Evolutionary conservation across 2,888 invertebrate species (phyloP), one percentile per base, ranked within the genome.

Genomic region (Tridacna gigas): DNA sequence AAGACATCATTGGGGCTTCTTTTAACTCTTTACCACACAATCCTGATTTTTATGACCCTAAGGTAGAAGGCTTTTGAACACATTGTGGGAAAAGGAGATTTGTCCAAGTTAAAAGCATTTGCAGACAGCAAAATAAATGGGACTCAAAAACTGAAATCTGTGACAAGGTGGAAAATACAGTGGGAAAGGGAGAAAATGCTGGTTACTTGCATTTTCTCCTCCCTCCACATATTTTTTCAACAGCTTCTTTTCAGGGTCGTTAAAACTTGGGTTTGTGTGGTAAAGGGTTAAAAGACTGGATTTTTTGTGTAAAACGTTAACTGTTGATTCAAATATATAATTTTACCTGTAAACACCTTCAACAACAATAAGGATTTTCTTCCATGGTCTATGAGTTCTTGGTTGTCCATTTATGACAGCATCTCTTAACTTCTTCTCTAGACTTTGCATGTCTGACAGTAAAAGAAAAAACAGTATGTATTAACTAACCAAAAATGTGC

Each of bases 291-390:
- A 56, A 15, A 20, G 2, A 20, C 15, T 20, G 56, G 56, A 20
- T 13, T 51, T 51, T 51, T 51, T 51, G 63, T 63, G 63, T 63
- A n/a, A 63, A 11, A 51, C 15, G 51, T 11, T 15, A n/a, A n/a
- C n/a, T n/a, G n/a, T n/a, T n/a, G n/a, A n/a, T n/a, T n/a, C n/a
- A n/a, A n/a, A n/a, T n/a, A 37, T 4, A 37, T 4, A 37, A 3
- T 47, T 26, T 37, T 84, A 94, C 94, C 94, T 98, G 95, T 98
- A 99, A 89, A 99, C 97, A 79, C 99, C 99, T 95, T 99, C 99
- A 15, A 98, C 98, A 77, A 99, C 93, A 78, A 99, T 97, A 84
- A 99, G 95, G 89, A 99, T 97, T 95, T 98, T 98, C 91, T 96
- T 96, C 98, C 98, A 99, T 4, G 97, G 97, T 77, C 96, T 95